A percentile compares a stretch with the other conserved stretches of the same genome.
These are phyloP conservation scores for Drosophila guanche DNA, from an alignment of 1,140 invertebrate genomes.

Conservation along the genomic window DNA sequence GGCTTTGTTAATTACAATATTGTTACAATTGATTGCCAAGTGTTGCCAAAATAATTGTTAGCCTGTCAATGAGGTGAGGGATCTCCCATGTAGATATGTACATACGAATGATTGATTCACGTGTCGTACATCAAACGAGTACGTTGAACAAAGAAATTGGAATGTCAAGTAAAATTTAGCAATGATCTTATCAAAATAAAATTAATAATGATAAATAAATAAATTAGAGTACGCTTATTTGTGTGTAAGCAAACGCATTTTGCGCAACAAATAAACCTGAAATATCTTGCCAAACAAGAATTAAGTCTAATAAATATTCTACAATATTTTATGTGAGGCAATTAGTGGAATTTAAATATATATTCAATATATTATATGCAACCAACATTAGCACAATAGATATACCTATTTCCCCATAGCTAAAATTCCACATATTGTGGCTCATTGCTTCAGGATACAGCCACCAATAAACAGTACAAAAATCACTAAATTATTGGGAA, in stretches of 20 bases:
- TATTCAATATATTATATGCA: too few relatives aligned
- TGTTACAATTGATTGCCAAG: conserved; percentile 54
- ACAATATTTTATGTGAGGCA: background rate
- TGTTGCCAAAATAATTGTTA: conserved; percentile 62
- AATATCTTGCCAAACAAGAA: background rate
- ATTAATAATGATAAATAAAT: conserved; percentile 23
- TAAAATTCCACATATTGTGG: too few relatives aligned
- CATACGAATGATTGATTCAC: conserved; percentile 20
- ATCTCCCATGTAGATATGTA: background rate
- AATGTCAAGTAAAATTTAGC: conserved; percentile 24
- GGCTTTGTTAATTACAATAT: conserved; percentile 53
- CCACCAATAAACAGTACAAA: too few relatives aligned
- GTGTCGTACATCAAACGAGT: conserved; percentile 24
- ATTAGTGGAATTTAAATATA: too few relatives aligned
- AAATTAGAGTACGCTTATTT: conserved; percentile 4
- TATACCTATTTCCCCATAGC: too few relatives aligned
- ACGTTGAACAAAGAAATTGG: background rate
- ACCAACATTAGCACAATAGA: too few relatives aligned
- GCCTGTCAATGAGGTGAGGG: conserved; percentile 9
- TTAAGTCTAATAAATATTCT: background rate
- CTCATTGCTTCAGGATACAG: conserved; percentile 11
- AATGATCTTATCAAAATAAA: conserved; percentile 31
- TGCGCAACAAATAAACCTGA: conserved; percentile 15
- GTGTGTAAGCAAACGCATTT: background rate
- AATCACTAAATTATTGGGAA: too few relatives aligned